Percentiles rank a stretch among this genome's conserved stretches.
Evolutionary conservation across 2,113 vertebrate genomes (phyloP).

Genomic region (Zosterops pallidus): DNA sequence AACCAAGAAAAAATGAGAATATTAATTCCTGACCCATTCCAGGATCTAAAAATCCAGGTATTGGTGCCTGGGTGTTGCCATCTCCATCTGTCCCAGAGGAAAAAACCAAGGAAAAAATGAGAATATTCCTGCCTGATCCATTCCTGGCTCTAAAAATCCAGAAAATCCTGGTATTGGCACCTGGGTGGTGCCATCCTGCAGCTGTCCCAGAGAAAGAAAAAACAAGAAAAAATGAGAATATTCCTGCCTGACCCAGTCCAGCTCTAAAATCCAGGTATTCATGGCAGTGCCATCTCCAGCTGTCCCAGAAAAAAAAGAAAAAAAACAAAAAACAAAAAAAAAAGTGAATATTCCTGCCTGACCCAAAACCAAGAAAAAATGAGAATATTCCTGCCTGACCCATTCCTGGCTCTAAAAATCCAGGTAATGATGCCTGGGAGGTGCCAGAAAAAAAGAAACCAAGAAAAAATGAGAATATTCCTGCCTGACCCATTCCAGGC

Average conservation of each 20-base stretch:
- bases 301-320: too few relatives aligned
- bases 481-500: background rate
- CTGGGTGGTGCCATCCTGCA: too few relatives aligned
- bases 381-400: too few relatives aligned
- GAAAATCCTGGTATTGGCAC: too few relatives aligned
- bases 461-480: background rate
- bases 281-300: too few relatives aligned
- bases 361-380: too few relatives aligned
- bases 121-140: background rate
- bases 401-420: background rate
- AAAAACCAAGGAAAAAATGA: background rate
- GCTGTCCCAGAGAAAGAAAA: background rate
- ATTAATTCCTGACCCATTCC: background rate
- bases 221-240: too few relatives aligned
- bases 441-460: background rate
- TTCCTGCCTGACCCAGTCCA: too few relatives aligned
- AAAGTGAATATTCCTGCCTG: too few relatives aligned
- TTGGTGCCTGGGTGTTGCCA: too few relatives aligned
- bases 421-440: fast-evolving
- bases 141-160: background rate
- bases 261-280: too few relatives aligned
- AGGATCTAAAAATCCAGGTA: background rate
- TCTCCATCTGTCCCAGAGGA: background rate
- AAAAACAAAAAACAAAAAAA: too few relatives aligned
- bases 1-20: background rate